These are phyloP conservation scores for Oligia strigilis DNA, from an alignment of 2,888 invertebrate genomes.

Conservation along the genomic window DNA sequence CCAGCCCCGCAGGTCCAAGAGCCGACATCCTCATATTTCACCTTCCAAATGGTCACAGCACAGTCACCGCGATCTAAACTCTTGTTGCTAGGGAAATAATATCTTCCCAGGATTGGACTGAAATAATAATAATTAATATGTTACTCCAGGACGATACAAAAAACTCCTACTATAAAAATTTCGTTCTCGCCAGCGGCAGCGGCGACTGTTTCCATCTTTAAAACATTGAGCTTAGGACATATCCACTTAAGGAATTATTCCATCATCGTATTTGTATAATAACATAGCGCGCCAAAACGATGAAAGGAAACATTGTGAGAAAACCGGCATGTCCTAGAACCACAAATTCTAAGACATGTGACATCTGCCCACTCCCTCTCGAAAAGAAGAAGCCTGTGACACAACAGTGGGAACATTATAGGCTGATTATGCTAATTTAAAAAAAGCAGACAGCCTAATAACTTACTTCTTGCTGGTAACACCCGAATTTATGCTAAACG, in stretches of 20 bases:
- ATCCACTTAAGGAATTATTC: not conserved
- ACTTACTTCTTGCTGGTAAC: conserved; percentile 81
- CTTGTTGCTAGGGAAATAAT: conserved; percentile 84
- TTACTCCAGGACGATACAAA: not conserved
- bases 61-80: conserved; percentile 88
- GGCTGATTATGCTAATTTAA: not conserved
- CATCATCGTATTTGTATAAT: no score
- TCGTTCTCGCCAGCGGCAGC: not conserved
- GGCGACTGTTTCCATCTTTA: not conserved
- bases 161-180: not conserved
- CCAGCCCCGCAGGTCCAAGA: conserved; percentile 88
- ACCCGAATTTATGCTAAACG: conserved; percentile 85
- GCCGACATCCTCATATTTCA: conserved; percentile 84
- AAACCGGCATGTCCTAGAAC: no score
- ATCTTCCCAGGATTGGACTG: conserved; percentile 83
- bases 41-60: conserved; percentile 84
- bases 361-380: not conserved
- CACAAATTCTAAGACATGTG: no score
- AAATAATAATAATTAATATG: conserved; percentile 54
- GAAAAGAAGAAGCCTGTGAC: not conserved
- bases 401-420: not conserved
- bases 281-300: not conserved
- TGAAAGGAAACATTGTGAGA: no score
- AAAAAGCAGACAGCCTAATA: not conserved
- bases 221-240: not conserved